These are phyloP conservation scores for Temnothorax rugatulus DNA, from an alignment of 2,888 invertebrate species.

Conservation along the genomic window DNA sequence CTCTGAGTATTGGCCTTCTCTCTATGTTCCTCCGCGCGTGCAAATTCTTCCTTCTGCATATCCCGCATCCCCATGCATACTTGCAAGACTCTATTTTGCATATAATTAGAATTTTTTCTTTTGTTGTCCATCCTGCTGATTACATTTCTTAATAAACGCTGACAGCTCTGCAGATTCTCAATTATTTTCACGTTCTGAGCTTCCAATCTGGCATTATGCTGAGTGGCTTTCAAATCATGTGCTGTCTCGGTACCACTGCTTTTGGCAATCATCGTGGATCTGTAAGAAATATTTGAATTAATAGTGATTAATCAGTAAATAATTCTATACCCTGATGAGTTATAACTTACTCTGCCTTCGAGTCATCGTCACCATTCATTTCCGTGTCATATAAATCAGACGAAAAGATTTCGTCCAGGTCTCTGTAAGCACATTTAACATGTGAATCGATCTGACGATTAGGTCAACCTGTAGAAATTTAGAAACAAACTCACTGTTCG, in stretches of 20 bases:
- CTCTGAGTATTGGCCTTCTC: slow-evolving; percentile 43
- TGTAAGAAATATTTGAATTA: slow-evolving; percentile 14
- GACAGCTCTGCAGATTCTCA: slow-evolving; percentile 35
- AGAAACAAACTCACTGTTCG: slow-evolving; percentile 32
- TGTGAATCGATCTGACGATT: neutral
- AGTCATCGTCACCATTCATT: neutral
- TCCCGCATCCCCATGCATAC: slow-evolving; percentile 39
- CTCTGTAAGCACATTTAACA: neutral
- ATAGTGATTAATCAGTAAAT: neutral
- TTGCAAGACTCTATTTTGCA: slow-evolving; percentile 29
- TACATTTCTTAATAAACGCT: slow-evolving; percentile 35
- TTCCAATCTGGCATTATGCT: slow-evolving; percentile 35
- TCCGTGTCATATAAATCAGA: slow-evolving; percentile 13
- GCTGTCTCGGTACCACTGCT: neutral
- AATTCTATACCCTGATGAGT: slow-evolving; percentile 16
- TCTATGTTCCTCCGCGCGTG: slow-evolving; percentile 6
- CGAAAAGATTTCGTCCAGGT: slow-evolving; percentile 39
- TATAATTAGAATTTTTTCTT: slow-evolving; percentile 8
- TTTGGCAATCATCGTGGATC: neutral
- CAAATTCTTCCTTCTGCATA: slow-evolving; percentile 27
- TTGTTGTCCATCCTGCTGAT: slow-evolving; percentile 15
- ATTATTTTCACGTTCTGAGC: slow-evolving; percentile 22
- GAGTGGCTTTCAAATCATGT: neutral
- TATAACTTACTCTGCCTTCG: slow-evolving; percentile 6
- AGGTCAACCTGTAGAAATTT: neutral